Evolutionary conservation across 2,113 vertebrate species (phyloP).

Genomic region (Platichthys stellatus): DNA sequence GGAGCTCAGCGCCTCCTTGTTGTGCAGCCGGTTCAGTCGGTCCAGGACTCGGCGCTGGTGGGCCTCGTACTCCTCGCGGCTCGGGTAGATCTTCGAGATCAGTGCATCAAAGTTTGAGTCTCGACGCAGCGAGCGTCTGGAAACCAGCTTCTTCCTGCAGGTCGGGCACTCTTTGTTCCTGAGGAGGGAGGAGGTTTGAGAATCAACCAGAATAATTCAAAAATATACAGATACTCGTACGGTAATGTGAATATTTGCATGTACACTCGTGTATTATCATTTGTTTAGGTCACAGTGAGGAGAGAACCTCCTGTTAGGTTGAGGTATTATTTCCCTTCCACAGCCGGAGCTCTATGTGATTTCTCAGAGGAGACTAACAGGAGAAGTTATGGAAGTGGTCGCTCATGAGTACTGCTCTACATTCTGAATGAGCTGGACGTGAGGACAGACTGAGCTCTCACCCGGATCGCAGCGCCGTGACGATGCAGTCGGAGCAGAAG

Average conservation of each 20-base stretch:
- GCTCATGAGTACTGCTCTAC: no score
- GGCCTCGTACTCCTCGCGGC: conserved; percentile 92
- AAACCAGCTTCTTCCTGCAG: conserved; percentile 92
- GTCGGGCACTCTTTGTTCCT: conserved; percentile 95
- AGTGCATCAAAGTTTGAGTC: conserved; percentile 93
- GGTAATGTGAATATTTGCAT: no score
- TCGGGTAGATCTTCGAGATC: conserved; percentile 94
- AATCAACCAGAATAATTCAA: no score
- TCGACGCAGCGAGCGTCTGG: conserved; percentile 88
- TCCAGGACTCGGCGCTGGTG: conserved; percentile 90
- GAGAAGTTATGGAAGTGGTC: no score
- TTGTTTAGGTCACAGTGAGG: no score
- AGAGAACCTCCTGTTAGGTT: no score
- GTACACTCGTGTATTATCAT: no score
- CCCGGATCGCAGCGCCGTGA: conserved; percentile 91
- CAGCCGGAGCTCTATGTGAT: no score
- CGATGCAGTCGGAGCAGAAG: conserved; percentile 94
- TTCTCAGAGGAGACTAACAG: no score
- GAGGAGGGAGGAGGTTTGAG: neutral
- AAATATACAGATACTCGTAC: no score
- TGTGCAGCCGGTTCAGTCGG: conserved; percentile 89
- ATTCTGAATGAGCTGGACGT: no score
- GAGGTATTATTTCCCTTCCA: no score
- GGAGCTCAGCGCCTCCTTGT: conserved; percentile 89
- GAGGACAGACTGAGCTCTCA: conserved; percentile 41